These are phyloP conservation scores for Caranx ignobilis DNA, from an alignment of 2,113 vertebrate genomes.

Conservation along the genomic window DNA sequence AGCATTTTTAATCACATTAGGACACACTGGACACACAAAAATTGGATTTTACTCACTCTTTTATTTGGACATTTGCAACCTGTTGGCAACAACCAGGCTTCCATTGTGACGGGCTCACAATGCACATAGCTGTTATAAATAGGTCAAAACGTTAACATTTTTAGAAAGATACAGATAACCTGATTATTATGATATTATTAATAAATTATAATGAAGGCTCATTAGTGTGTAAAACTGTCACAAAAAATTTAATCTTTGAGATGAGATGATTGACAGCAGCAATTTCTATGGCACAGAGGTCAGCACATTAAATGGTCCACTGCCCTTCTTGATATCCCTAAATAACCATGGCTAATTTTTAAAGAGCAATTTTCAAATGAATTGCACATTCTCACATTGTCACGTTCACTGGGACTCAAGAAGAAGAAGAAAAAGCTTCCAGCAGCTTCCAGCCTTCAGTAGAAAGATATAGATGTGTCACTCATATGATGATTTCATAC, in stretches of 20 bases:
- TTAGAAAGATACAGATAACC: not conserved
- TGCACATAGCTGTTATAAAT: not conserved
- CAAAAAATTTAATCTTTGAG: not conserved
- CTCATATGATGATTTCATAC: not conserved
- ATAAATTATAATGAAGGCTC: not conserved
- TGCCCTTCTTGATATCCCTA: slow-evolving; percentile 27
- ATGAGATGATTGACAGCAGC: slow-evolving; percentile 16
- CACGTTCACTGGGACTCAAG: slow-evolving; percentile 8
- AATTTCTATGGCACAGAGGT: slow-evolving; percentile 29
- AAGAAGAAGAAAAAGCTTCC: not conserved
- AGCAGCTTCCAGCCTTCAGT: not conserved
- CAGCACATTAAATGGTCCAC: slow-evolving; percentile 26
- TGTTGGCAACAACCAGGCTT: not conserved
- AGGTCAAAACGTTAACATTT: not conserved
- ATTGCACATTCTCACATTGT: slow-evolving; percentile 11
- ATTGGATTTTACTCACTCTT: not conserved
- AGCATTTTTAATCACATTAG: slow-evolving; percentile 3
- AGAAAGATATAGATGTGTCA: slow-evolving; percentile 31
- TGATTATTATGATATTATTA: too few species aligned
- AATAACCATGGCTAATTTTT: slow-evolving; percentile 35
- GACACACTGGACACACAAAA: not conserved
- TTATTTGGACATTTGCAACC: not conserved
- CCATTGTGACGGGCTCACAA: not conserved
- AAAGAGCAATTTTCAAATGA: slow-evolving; percentile 43
- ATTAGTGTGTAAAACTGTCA: not conserved